phyloP scores from a whole-genome alignment of 2,113 vertebrate genomes.

The Andinoacara biseriatus region DNA sequence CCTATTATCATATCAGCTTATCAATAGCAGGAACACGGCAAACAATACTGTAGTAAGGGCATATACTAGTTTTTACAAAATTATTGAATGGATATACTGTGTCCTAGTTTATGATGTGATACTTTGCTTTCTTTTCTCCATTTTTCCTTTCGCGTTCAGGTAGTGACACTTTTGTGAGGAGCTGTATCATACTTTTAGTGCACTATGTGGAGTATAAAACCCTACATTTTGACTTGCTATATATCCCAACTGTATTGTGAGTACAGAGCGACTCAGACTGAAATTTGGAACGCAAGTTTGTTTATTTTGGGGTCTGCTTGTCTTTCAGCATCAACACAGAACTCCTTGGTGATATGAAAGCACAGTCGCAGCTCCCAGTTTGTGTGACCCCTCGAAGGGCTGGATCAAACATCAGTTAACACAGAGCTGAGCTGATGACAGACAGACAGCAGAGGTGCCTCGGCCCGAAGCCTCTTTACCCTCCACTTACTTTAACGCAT shows the following conservation, averaged over 20 bases:
- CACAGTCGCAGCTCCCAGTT: conserved; percentile 31
- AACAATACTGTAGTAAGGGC: neutral
- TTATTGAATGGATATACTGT: neutral
- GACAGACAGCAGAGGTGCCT: conserved; percentile 69
- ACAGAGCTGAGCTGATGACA: conserved; percentile 64
- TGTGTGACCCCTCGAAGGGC: conserved; percentile 48
- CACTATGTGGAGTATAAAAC: neutral
- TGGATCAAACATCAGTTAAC: conserved; percentile 61
- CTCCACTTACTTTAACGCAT: conserved; percentile 35
- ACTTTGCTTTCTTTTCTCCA: neutral
- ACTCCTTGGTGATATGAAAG: conserved; percentile 33
- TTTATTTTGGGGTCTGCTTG: conserved; percentile 31
- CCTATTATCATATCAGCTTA: neutral
- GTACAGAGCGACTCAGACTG: neutral
- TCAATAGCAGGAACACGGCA: neutral
- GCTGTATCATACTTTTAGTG: neutral
- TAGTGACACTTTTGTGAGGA: neutral
- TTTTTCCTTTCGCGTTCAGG: neutral
- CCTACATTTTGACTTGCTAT: neutral
- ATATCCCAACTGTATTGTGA: neutral
- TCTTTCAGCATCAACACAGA: conserved; percentile 32
- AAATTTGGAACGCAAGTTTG: neutral
- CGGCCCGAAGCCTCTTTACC: conserved; percentile 37
- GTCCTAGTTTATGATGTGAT: neutral
- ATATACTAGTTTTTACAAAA: neutral